These are phyloP conservation scores for Murina feae DNA, from an alignment of 2,113 vertebrate species.

Conservation along the genomic window DNA sequence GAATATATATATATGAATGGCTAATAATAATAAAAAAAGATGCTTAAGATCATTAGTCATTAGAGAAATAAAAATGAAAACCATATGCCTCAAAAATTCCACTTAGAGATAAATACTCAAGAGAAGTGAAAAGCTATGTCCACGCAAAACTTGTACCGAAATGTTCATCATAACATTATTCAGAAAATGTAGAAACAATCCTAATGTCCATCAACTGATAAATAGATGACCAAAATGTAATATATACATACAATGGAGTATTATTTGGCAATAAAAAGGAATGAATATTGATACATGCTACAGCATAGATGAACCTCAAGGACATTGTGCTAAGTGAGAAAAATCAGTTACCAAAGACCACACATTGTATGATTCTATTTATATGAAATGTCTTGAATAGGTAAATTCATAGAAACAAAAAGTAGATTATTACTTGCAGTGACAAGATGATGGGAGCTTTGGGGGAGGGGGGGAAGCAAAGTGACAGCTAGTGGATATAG, in stretches of 20 bases:
- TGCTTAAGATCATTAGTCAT: not conserved
- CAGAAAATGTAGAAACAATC: not conserved
- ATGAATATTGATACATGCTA: not conserved
- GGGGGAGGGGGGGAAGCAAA: not conserved
- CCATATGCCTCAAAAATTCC: not conserved
- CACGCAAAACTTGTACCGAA: not conserved
- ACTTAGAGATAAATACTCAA: not conserved
- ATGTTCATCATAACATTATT: not conserved
- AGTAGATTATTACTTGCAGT: not conserved
- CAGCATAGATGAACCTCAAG: not conserved
- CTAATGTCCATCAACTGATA: not conserved
- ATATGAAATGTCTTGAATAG: not conserved
- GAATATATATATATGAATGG: not conserved
- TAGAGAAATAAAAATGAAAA: not conserved
- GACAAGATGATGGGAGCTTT: not conserved
- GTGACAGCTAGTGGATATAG: not conserved
- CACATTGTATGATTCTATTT: not conserved
- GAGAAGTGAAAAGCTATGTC: not conserved
- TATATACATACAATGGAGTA: not conserved
- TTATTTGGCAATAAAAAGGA: not conserved
- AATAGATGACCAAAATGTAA: not conserved
- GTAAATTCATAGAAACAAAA: not conserved
- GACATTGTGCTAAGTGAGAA: not conserved
- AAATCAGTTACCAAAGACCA: not conserved
- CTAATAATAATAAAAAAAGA: not conserved